Conservation (phyloP, 2,888 invertebrate genomes). For the Schrankia costaestrigalis region DNA sequence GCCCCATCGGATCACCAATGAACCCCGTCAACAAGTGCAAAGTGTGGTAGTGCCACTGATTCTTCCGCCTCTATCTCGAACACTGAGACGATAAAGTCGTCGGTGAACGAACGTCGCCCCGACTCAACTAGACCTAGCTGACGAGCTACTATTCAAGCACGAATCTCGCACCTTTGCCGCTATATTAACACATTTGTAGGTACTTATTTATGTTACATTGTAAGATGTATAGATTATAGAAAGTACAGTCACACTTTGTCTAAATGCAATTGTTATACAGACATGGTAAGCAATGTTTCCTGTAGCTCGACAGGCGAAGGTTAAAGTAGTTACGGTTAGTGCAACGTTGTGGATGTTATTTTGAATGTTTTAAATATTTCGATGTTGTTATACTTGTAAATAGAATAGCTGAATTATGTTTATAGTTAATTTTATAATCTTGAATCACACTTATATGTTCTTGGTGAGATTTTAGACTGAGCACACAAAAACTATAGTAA, state of each 20-base stretch:
- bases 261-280: too few relatives aligned
- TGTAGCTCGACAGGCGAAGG: slow-evolving; percentile 22
- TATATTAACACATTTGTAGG: neutral
- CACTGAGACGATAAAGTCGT: slow-evolving; percentile 10
- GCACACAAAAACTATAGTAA: slow-evolving; percentile 36
- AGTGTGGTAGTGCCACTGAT: slow-evolving; percentile 85
- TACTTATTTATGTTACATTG: slow-evolving; percentile 7
- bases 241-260: slow-evolving; percentile 20
- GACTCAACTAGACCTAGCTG: slow-evolving; percentile 14
- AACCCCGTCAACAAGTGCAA: slow-evolving; percentile 94
- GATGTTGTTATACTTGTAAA: slow-evolving; percentile 56
- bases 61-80: slow-evolving; percentile 9
- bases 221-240: too few relatives aligned
- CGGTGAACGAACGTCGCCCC: slow-evolving; percentile 11
- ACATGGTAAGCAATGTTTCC: too few relatives aligned
- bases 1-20: slow-evolving; percentile 93
- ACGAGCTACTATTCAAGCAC: slow-evolving; percentile 23
- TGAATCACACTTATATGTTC: slow-evolving; percentile 26
- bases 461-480: slow-evolving; percentile 59
- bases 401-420: slow-evolving; percentile 47
- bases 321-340: slow-evolving; percentile 14
- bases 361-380: slow-evolving; percentile 43
- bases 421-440: slow-evolving; percentile 32
- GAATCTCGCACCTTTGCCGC: too few relatives aligned
- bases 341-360: slow-evolving; percentile 18